Evolutionary conservation across 2,888 invertebrate genomes (phyloP).

Genomic region (Spodoptera exigua): DNA sequence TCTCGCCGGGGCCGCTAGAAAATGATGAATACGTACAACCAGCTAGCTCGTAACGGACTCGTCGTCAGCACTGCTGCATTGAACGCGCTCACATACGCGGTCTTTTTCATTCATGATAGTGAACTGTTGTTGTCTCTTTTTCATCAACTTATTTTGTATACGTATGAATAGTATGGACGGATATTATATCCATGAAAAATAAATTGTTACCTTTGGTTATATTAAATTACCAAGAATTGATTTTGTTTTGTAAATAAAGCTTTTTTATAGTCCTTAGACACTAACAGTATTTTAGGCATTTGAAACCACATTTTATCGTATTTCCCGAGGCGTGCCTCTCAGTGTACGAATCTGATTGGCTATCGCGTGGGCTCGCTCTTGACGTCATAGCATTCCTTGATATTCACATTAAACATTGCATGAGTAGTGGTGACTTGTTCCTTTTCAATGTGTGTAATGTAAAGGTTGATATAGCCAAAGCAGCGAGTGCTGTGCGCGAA

Average conservation of each 20-base stretch:
- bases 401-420: conserved; percentile 80
- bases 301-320: conserved; percentile 50
- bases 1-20: conserved; percentile 80
- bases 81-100: conserved; percentile 74
- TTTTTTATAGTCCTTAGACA: conserved; percentile 3
- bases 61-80: conserved; percentile 69
- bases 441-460: conserved; percentile 42
- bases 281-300: conserved; percentile 20
- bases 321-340: conserved; percentile 90
- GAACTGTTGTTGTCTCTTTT: conserved; percentile 80
- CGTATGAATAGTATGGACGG: conserved; percentile 62
- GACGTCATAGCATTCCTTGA: conserved; percentile 86
- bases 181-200: conserved; percentile 25
- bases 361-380: conserved; percentile 86
- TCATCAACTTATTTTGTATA: conserved; percentile 49
- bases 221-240: conserved; percentile 5
- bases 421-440: conserved; percentile 62
- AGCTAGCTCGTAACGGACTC: conserved; percentile 57
- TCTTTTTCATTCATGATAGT: conserved; percentile 85
- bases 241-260: conserved; percentile 12
- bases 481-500: conserved; percentile 7
- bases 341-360: conserved; percentile 87
- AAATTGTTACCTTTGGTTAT: conserved; percentile 6
- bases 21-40: conserved; percentile 81
- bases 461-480: conserved; percentile 27